phyloP scores from a whole-genome alignment of 2,113 vertebrate genomes.

The Sclerurus mexicanus region DNA sequence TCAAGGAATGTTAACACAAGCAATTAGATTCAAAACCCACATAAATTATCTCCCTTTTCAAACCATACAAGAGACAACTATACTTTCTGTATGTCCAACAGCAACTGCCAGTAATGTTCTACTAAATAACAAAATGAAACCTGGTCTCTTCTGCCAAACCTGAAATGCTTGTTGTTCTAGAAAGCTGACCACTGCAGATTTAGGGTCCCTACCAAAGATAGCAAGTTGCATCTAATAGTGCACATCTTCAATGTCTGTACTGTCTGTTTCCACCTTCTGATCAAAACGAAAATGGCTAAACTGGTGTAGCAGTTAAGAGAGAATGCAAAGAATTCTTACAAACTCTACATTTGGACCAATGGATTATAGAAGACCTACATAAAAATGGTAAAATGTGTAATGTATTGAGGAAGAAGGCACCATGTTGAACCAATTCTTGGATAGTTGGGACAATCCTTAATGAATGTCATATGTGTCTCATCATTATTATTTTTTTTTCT shows the following conservation, averaged over 20 bases:
- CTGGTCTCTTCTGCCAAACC: conserved; percentile 40
- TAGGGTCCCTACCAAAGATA: conserved; percentile 31
- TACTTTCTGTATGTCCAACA: background rate
- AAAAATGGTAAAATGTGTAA: background rate
- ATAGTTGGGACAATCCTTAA: conserved; percentile 56
- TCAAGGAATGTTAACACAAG: background rate
- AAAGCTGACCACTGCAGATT: background rate
- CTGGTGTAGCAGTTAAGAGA: background rate
- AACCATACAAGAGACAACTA: background rate
- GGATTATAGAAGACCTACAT: background rate
- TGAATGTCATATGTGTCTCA: background rate
- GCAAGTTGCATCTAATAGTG: background rate
- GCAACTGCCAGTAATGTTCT: background rate
- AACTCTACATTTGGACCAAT: background rate
- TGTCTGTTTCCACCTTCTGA: conserved; percentile 45
- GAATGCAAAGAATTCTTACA: background rate
- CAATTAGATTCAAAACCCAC: background rate
- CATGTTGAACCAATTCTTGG: background rate
- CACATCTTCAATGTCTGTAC: conserved; percentile 19
- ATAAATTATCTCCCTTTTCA: background rate
- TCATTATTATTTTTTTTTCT: too few species aligned
- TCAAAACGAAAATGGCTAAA: background rate
- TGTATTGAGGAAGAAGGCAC: background rate
- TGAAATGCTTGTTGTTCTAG: background rate
- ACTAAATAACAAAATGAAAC: background rate